Base-by-base conservation (phyloP, 2,797 vertebrate genomes). In the Sebastes vulpes region DNA sequence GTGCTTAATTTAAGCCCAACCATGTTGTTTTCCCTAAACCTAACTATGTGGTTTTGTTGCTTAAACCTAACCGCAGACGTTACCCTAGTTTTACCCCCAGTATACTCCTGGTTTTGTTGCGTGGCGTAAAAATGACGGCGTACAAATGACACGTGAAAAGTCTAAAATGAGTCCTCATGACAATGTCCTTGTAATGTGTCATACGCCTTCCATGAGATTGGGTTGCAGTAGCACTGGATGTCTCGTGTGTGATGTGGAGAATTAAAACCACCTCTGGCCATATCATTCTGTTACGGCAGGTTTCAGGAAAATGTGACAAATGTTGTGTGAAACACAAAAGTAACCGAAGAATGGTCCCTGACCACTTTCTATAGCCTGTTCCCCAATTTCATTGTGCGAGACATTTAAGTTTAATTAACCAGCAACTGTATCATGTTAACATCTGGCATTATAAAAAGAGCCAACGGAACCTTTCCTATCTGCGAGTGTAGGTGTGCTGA, bases 351-450 rank as follows among this genome's bases (percentile, higher is more conserved):
- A 61, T 9, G 5, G 54, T 26, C 28, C 16, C 16, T 18, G 14
- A 18, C 0, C 11, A 56, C 2, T 21, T 11, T 65, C 29, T 4
- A 35, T 8, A 32, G 21, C 16, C 5, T 18, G 18, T 3, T 10
- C 11, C 5, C 2, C 9, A 16, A 5, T 35, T 18, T 31, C 18
- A 35, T 28, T 61, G 16, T 20, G 1, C 9, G 3, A 63, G 35
- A 54, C 26, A 60, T 58, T 75, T 31, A 57, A 25, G 8, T 77
- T 67, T 7, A 57, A 57, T 56, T 35, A 75, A 16, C 60, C 60
- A 6, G 46, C 28, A 29, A 5, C 23, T 38, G 35, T 28, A 12
- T 67, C 48, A 23, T 57, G 12, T 56, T 50, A 7, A 28, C 31
- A 56, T 31, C n/a, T 67, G 31, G 14, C 32, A 31, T 63, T 63